Evolutionary conservation across 1,140 invertebrate genomes (phyloP).

Genomic region (Heliothis virescens): DNA sequence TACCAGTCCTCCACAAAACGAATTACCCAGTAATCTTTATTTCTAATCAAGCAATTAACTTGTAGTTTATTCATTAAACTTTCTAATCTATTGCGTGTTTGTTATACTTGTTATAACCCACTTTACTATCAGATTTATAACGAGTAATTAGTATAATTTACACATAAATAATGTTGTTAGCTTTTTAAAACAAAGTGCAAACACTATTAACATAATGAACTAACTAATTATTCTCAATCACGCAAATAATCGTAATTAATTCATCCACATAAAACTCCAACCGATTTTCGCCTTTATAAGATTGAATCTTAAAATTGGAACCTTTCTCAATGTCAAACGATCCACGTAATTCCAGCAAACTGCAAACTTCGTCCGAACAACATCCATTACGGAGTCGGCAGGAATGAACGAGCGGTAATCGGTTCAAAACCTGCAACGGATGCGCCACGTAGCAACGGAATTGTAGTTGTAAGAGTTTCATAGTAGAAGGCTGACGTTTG

Average conservation of each 20-base stretch:
- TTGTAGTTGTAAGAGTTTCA: conserved; percentile 35
- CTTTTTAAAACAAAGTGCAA: too few relatives aligned
- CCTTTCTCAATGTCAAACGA: conserved; percentile 39
- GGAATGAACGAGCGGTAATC: conserved; percentile 39
- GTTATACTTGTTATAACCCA: too few relatives aligned
- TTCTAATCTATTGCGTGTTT: too few relatives aligned
- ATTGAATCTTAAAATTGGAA: conserved; percentile 44
- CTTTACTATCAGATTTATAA: too few relatives aligned
- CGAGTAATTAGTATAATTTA: too few relatives aligned
- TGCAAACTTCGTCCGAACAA: conserved; percentile 44
- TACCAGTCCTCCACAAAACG: too few relatives aligned
- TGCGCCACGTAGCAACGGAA: conserved; percentile 43
- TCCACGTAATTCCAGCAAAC: conserved; percentile 34
- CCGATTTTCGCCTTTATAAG: conserved; percentile 37
- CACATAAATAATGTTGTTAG: too few relatives aligned
- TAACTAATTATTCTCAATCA: too few relatives aligned
- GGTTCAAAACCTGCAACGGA: conserved; percentile 43
- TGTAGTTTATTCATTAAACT: too few relatives aligned
- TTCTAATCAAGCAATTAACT: too few relatives aligned
- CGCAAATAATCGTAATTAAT: background rate
- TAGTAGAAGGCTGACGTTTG: background rate
- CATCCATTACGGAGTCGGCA: conserved; percentile 45
- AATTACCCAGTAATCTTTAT: too few relatives aligned
- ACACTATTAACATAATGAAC: too few relatives aligned
- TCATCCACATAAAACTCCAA: conserved; percentile 35